Evolutionary conservation across 2,113 vertebrate genomes (phyloP).

Genomic region (Cynoglossus semilaevis): DNA sequence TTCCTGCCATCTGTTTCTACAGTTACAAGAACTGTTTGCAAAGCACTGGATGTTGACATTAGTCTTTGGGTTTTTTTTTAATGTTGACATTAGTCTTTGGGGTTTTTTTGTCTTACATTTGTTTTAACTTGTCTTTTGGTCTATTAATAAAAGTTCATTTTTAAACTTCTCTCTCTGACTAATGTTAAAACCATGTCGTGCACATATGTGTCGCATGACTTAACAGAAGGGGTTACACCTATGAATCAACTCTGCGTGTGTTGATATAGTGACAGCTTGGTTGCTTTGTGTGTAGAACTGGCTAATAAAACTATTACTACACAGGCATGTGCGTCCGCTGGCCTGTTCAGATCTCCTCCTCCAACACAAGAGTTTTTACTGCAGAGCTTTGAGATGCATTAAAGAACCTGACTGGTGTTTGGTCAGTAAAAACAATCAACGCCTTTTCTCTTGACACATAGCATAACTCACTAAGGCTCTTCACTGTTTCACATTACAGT

Average conservation of each 20-base stretch:
- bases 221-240: slow-evolving; percentile 7
- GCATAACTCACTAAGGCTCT: too few species aligned
- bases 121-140: slow-evolving; percentile 59
- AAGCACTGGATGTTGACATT: slow-evolving; percentile 52
- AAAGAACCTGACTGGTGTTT: too few species aligned
- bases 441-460: too few species aligned
- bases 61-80: slow-evolving; percentile 41
- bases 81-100: slow-evolving; percentile 50
- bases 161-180: slow-evolving; percentile 35
- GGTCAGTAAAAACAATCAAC: too few species aligned
- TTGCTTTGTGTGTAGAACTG: slow-evolving; percentile 54
- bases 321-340: slow-evolving; percentile 59
- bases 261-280: slow-evolving; percentile 39
- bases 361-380: slow-evolving; percentile 48
- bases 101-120: slow-evolving; percentile 30
- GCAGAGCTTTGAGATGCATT: neutral
- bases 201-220: slow-evolving; percentile 14
- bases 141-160: slow-evolving; percentile 63
- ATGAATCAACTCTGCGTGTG: slow-evolving; percentile 54
- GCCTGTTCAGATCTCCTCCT: slow-evolving; percentile 53
- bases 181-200: slow-evolving; percentile 27
- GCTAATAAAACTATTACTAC: slow-evolving; percentile 62
- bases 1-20: slow-evolving; percentile 56
- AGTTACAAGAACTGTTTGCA: slow-evolving; percentile 55
- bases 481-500: too few species aligned